Evolutionary conservation across 2,113 vertebrate species (phyloP), one percentile per base, ranked within the genome.

Genomic region (Gallinago media): DNA sequence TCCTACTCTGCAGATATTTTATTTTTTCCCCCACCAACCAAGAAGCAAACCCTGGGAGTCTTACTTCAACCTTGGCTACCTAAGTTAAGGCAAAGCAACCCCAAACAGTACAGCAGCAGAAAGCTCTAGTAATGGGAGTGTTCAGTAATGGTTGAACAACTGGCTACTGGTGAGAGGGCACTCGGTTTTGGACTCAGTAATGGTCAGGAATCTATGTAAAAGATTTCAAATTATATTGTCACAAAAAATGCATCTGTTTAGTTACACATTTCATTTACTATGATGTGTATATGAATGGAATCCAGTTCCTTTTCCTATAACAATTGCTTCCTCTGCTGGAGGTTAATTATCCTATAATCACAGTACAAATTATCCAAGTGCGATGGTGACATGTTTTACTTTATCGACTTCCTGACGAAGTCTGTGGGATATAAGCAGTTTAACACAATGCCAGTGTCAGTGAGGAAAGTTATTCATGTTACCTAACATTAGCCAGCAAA

Each of bases 181-280:
- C 77, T 78, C n/a, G n/a, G 19, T 3, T 93, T 90, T 78, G 32
- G 26, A 38, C 32, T 61, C 25, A 19, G 16, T 14, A 80, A 89
- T 6, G 19, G 34, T n/a, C 50, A 59, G 38, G 29, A 89, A 92
- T 80, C 8, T 54, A 15, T 44, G 75, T 54, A 29, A 77, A 92
- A 85, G 22, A 23, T 8, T 52, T 86, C 23, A 73, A 40, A 88
- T 91, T 88, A 66, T 49, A 62, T 12, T 79, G 76, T 73, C 67
- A 63, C 5, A 38, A 79, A 79, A 94, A 88, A n/a, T 29, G 6
- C 9, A 58, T 79, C 54, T 91, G 55, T 80, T 95, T 73, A 89
- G 36, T 92, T 84, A 58, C 29, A 73, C 4, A 16, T 91, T 96
- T 95, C 14, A 66, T 88, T 92, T 90, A n/a, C 62, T 90, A 66